Percentiles rank a stretch among this genome's conserved stretches.
phyloP scores from a whole-genome alignment of 2,113 vertebrate genomes.

The Gadus chalcogrammus region DNA sequence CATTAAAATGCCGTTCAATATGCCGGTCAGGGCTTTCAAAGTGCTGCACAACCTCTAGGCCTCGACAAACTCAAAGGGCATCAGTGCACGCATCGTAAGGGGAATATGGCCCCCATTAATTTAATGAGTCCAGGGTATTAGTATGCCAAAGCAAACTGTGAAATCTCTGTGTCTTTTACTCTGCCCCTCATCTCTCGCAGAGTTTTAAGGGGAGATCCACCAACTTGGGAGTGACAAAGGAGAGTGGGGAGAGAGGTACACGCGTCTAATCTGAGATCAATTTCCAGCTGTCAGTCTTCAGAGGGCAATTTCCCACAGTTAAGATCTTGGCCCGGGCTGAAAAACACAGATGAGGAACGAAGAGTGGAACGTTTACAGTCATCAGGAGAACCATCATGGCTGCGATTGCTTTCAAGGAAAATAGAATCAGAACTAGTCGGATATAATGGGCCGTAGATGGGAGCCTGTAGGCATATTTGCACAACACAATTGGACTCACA shows the following conservation, averaged over 20 bases:
- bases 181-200: slow-evolving; percentile 50
- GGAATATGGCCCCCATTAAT: slow-evolving; percentile 75
- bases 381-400: slow-evolving; percentile 51
- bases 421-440: slow-evolving; percentile 42
- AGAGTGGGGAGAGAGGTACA: slow-evolving; percentile 43
- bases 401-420: slow-evolving; percentile 37
- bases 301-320: slow-evolving; percentile 63
- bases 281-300: slow-evolving; percentile 57
- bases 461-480: slow-evolving; percentile 66
- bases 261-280: slow-evolving; percentile 64
- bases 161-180: slow-evolving; percentile 55
- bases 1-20: slow-evolving; percentile 74
- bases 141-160: slow-evolving; percentile 70
- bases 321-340: slow-evolving; percentile 50
- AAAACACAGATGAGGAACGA: slow-evolving; percentile 45
- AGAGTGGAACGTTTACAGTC: slow-evolving; percentile 52
- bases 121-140: slow-evolving; percentile 78
- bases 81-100: slow-evolving; percentile 60
- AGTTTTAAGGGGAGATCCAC: slow-evolving; percentile 64
- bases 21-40: slow-evolving; percentile 77
- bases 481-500: slow-evolving; percentile 73
- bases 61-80: slow-evolving; percentile 77
- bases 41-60: slow-evolving; percentile 67
- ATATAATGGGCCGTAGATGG: slow-evolving; percentile 55
- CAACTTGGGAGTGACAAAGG: slow-evolving; percentile 65